phyloP scores from a whole-genome alignment of 2,113 vertebrate genomes.

The Equus quagga region DNA sequence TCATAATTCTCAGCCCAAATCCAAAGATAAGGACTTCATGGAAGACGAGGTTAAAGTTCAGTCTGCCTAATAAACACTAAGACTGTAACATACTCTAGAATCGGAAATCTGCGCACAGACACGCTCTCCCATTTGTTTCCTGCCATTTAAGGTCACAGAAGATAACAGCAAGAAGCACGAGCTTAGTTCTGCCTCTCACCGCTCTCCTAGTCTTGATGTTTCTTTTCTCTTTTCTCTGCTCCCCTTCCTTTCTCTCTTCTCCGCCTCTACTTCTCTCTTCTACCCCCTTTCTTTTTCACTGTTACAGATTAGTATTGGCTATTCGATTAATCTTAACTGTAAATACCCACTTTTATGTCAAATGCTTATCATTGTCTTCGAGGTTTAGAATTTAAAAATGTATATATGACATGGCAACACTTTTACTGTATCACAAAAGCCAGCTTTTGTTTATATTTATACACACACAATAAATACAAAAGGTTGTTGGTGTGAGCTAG shows the following conservation, averaged over 20 bases:
- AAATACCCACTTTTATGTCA: background rate
- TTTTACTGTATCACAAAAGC: background rate
- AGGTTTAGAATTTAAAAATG: background rate
- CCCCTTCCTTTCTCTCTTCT: background rate
- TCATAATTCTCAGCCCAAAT: background rate
- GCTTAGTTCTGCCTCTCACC: background rate
- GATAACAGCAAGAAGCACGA: background rate
- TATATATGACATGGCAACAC: background rate
- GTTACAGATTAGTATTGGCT: background rate
- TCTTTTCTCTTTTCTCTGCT: background rate
- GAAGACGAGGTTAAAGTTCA: background rate
- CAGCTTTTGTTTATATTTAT: background rate
- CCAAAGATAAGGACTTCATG: background rate
- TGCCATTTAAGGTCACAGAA: background rate
- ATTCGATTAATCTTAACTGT: background rate
- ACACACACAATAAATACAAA: background rate
- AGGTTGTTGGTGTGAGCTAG: background rate
- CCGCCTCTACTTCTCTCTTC: background rate
- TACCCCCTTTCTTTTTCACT: background rate
- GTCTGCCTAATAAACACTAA: background rate
- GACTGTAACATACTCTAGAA: background rate
- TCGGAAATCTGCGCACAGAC: background rate
- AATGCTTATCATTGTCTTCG: background rate
- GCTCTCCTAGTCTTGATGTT: background rate
- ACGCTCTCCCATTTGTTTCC: background rate